Percentiles rank a stretch among this genome's conserved stretches.
These are phyloP conservation scores for Sebastes goodei DNA, from an alignment of 2,797 vertebrate species.

Conservation along the genomic window DNA sequence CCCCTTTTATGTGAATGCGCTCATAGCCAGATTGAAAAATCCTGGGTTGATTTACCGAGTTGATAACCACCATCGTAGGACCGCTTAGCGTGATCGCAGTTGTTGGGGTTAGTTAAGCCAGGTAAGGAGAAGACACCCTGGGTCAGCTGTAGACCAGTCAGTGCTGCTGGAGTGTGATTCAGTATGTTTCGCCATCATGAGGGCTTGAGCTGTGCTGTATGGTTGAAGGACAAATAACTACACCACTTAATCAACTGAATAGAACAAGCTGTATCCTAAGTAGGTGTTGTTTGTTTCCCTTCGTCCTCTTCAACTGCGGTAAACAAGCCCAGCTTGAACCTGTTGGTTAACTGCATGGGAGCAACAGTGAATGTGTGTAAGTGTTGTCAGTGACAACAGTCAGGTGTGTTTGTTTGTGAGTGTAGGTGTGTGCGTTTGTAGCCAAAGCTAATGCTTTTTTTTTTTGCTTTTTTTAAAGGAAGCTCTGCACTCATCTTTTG, in stretches of 20 bases:
- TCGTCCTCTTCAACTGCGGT: neutral
- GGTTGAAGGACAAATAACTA: neutral
- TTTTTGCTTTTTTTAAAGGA: neutral
- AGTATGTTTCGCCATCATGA: neutral
- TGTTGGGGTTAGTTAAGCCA: too few species aligned
- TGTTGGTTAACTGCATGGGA: slow-evolving; percentile 32
- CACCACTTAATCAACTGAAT: neutral
- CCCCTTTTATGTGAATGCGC: too few species aligned
- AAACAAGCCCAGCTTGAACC: slow-evolving; percentile 26
- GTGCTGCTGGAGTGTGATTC: neutral
- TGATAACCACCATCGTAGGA: too few species aligned
- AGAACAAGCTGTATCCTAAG: slow-evolving; percentile 1
- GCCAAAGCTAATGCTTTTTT: slow-evolving; percentile 2
- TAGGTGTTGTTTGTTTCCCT: slow-evolving; percentile 3
- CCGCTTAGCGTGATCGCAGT: too few species aligned
- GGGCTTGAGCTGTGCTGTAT: neutral
- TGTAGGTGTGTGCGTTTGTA: neutral
- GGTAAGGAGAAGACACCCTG: too few species aligned
- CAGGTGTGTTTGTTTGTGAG: slow-evolving; percentile 32
- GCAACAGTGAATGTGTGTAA: slow-evolving; percentile 23
- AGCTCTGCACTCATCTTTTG: neutral
- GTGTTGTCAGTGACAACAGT: slow-evolving; percentile 60
- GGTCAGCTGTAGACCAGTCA: neutral
- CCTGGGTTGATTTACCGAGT: too few species aligned
- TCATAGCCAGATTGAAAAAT: too few species aligned